Conservation (phyloP, 2,888 invertebrate species). For the Cosmorhoe ocellata region DNA sequence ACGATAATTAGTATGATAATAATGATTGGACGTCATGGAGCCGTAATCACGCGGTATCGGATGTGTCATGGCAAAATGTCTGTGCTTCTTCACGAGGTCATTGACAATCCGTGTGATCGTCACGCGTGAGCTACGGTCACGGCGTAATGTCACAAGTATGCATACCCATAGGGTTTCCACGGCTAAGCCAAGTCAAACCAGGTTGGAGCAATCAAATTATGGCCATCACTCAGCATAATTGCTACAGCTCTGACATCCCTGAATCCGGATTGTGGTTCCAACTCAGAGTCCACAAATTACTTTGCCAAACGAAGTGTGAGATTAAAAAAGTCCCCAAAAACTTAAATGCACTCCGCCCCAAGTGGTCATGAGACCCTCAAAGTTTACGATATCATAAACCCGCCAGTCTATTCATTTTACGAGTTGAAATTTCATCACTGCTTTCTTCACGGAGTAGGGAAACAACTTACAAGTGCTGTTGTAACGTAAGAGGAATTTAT, state of each 20-base stretch:
- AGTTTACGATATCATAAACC: conserved; percentile 64
- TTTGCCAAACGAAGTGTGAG: conserved; percentile 28
- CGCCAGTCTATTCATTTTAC: conserved; percentile 64
- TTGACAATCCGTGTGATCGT: too few species aligned
- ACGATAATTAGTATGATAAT: too few species aligned
- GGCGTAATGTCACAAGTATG: too few species aligned
- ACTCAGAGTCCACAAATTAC: conserved; percentile 18
- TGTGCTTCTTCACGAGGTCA: too few species aligned
- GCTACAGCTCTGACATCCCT: neutral
- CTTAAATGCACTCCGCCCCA: conserved; percentile 20
- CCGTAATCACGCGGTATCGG: too few species aligned
- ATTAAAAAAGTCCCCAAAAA: conserved; percentile 26
- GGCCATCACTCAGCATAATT: conserved; percentile 1
- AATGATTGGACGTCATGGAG: too few species aligned
- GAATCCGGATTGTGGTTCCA: conserved; percentile 2
- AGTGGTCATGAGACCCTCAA: conserved; percentile 39
- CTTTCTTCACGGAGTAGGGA: conserved; percentile 27
- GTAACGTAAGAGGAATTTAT: too few species aligned
- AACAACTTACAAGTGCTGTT: neutral
- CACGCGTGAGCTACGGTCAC: too few species aligned
- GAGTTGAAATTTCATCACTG: conserved; percentile 67
- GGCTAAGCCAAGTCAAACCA: too few species aligned
- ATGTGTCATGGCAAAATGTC: too few species aligned
- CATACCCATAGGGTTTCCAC: too few species aligned
- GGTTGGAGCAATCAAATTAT: too few species aligned